Evolutionary conservation across 2,797 vertebrate genomes (phyloP), one percentile per base, ranked within the genome.

Genomic region (Argya squamiceps): DNA sequence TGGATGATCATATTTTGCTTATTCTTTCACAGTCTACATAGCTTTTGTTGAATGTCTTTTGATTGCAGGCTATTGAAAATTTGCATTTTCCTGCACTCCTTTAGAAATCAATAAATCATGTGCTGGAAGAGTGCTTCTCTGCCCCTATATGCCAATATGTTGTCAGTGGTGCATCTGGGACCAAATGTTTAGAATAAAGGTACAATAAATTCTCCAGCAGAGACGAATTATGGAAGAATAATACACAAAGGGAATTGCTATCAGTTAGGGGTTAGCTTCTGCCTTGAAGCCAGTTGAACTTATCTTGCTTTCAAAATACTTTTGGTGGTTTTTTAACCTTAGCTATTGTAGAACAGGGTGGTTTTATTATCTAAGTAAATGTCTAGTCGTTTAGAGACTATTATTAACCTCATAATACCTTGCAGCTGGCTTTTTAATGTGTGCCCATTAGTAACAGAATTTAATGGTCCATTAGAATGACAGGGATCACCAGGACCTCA

Each of bases 1-100:
- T 92, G 94, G 53, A 93, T 92, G 77, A 79, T 84, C 9, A 29
- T 84, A 74, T 80, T 96, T 94, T 88, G 24, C 64, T 82, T 89
- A 75, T 88, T 93, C 74, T 84, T 84, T 78, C 55, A 46, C 46
- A 95, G 39, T 82, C 87, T 75, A 22, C 62, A 67, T n/a, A 75
- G 60, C 11, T 92, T 92, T 74, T 77, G 34, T 86, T 89, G 87
- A 92, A 84, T 84, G 44, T n/a, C 63, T 84, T 93, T 80, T 93
- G 89, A 93, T 92, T 96, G 37, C 52, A 81, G 43, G 32, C 32
- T 81, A 55, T 59, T 84, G 58, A 91, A 89, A 96, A 94, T 64
- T 89, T 21, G 1, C 26, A 30, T 93, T 96, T 89, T 85, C 76
- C 73, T 84, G 29, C 26, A 86, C 10, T 13, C 39, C 47, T 78